phyloP scores from a whole-genome alignment of 2,888 invertebrate species.

The Cryptophagus acutangulus region DNA sequence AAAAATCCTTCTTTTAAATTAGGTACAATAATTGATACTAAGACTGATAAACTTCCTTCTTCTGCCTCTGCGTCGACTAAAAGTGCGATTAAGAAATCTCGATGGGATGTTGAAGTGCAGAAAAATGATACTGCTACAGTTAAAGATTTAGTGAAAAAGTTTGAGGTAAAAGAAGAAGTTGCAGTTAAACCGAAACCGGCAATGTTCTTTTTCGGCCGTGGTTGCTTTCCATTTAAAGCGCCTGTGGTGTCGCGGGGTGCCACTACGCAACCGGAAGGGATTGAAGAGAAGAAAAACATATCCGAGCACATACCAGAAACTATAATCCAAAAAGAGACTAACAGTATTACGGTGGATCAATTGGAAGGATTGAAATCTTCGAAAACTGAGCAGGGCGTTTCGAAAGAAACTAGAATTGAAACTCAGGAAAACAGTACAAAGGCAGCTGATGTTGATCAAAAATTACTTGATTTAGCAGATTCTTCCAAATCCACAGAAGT shows the following conservation, averaged over 20 bases:
- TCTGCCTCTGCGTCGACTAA: constrained; percentile 10
- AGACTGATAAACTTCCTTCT: constrained; percentile 34
- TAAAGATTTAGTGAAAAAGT: constrained; percentile 3
- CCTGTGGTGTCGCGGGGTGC: neutral
- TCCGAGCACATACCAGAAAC: too few species aligned
- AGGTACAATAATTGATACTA: constrained; percentile 36
- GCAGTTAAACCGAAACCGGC: constrained; percentile 37
- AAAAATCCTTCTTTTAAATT: constrained; percentile 27
- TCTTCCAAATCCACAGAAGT: too few species aligned
- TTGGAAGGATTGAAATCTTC: too few species aligned
- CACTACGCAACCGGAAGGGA: too few species aligned
- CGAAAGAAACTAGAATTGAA: too few species aligned
- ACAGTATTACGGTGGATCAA: too few species aligned
- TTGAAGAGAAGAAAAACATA: too few species aligned
- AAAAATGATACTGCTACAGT: constrained; percentile 14
- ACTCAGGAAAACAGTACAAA: too few species aligned
- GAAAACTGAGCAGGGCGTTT: too few species aligned
- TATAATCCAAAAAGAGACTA: too few species aligned
- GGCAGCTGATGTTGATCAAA: too few species aligned
- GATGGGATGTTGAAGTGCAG: constrained; percentile 50
- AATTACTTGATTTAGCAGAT: too few species aligned
- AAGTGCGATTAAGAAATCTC: constrained; percentile 41
- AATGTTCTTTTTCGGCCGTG: constrained; percentile 50
- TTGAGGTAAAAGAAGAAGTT: constrained; percentile 39
- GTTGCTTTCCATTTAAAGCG: constrained; percentile 47